These are phyloP conservation scores for Aplochiton taeniatus DNA, from an alignment of 2,797 vertebrate genomes.

Conservation along the genomic window DNA sequence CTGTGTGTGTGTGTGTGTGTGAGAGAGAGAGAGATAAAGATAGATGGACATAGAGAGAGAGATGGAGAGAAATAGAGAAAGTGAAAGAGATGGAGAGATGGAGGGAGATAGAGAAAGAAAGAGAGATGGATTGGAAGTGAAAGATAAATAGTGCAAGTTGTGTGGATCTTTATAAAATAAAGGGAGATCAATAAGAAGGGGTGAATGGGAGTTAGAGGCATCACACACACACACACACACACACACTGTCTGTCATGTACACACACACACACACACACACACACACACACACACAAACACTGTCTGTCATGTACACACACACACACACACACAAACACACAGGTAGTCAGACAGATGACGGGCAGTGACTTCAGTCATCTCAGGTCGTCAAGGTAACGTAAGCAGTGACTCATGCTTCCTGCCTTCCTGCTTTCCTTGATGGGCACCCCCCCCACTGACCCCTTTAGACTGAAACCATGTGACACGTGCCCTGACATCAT, in stretches of 20 bases:
- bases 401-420: no score
- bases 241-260: conserved; percentile 1
- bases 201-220: no score
- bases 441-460: no score
- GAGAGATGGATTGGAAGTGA: not conserved
- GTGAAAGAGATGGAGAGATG: no score
- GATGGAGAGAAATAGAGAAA: conserved; percentile 16
- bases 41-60: conserved; percentile 24
- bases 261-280: not conserved
- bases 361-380: no score
- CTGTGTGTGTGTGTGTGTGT: no score
- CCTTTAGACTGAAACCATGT: no score
- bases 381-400: no score
- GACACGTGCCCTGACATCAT: no score
- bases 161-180: not conserved
- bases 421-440: conserved; percentile 10
- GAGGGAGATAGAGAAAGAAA: conserved; percentile 24
- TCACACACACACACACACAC: not conserved
- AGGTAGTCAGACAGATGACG: not conserved
- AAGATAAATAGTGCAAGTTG: not conserved
- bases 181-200: conserved; percentile 8
- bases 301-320: no score
- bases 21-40: conserved; percentile 24
- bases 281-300: not conserved
- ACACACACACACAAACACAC: conserved; percentile 3